Conservation (phyloP, 2,797 vertebrate genomes). For the Muscicapa comitata region DNA sequence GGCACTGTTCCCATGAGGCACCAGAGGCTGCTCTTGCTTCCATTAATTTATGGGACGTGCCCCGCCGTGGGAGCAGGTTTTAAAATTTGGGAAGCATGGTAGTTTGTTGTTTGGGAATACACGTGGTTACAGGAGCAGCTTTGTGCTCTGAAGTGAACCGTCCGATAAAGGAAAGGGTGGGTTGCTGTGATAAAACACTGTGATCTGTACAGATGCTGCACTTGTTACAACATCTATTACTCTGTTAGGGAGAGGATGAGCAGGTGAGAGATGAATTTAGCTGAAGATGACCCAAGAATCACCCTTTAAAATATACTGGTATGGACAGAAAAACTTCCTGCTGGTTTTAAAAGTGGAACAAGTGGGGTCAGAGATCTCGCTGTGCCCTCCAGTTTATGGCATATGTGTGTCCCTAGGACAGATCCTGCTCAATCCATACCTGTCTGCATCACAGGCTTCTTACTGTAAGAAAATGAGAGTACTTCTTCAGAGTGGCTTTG, state of each 20-base stretch:
- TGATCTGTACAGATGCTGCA: background rate
- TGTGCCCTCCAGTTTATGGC: background rate
- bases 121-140: background rate
- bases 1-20: background rate
- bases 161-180: background rate
- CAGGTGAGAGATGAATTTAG: background rate
- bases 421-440: rapidly evolving
- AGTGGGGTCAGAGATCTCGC: background rate
- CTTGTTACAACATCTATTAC: background rate
- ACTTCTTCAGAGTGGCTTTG: background rate
- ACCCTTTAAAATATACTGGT: background rate
- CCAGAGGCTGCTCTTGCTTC: background rate
- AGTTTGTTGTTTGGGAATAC: background rate
- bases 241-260: background rate
- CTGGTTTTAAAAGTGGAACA: background rate
- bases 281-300: background rate
- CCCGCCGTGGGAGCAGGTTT: background rate
- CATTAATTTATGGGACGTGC: rapidly evolving
- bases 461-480: background rate
- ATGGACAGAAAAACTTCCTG: background rate
- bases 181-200: background rate
- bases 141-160: background rate
- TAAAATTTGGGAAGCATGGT: background rate
- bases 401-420: rapidly evolving
- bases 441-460: background rate